A percentile compares a stretch with the other conserved stretches of the same genome.
Evolutionary conservation across 2,113 vertebrate genomes (phyloP).

Genomic region (Eira barbara): DNA sequence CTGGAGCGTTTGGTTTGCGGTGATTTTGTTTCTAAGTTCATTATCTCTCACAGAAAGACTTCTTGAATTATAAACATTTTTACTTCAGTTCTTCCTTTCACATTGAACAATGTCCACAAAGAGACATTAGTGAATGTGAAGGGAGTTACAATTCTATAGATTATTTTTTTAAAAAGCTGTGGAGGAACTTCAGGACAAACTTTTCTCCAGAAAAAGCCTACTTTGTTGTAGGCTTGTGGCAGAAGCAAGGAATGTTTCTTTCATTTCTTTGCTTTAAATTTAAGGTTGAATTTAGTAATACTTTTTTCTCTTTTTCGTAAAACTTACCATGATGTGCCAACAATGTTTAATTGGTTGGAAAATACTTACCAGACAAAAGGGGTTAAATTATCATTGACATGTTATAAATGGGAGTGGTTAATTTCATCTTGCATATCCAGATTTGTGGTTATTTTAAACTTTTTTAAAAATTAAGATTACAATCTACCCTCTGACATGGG

Average conservation of each 20-base stretch:
- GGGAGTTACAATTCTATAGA: not conserved
- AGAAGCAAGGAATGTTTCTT: not conserved
- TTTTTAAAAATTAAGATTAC: not conserved
- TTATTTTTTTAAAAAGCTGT: not conserved
- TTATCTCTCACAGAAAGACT: not conserved
- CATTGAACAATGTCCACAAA: not conserved
- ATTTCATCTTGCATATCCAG: slow-evolving; percentile 8
- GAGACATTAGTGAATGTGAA: not conserved
- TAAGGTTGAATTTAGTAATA: not conserved
- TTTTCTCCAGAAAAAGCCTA: not conserved
- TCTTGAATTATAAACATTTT: not conserved
- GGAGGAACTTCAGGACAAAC: not conserved
- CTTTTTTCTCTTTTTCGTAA: not conserved
- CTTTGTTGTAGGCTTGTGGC: not conserved
- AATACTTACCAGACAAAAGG: not conserved
- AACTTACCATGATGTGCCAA: slow-evolving; percentile 4
- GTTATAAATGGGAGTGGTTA: not conserved
- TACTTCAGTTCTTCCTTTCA: not conserved
- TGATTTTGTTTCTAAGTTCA: not conserved
- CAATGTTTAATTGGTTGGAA: not conserved
- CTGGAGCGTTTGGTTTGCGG: not conserved
- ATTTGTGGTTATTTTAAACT: not conserved
- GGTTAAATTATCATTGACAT: not conserved
- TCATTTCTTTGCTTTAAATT: slow-evolving; percentile 17
- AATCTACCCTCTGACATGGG: not conserved